These are phyloP conservation scores for Leuciscus waleckii DNA, from an alignment of 2,797 vertebrate species.

Conservation along the genomic window DNA sequence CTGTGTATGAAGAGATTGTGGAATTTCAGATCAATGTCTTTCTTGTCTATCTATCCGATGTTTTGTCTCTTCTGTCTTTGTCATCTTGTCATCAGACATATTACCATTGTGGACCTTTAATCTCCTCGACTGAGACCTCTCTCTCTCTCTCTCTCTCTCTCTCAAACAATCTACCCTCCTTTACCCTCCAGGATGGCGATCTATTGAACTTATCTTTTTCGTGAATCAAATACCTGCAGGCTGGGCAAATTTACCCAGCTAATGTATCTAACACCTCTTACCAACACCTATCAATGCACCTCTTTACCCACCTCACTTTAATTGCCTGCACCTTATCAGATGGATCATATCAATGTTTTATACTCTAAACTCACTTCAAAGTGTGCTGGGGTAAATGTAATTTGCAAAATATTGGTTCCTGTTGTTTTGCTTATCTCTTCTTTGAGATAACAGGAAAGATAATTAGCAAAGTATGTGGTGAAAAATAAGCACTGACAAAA, in stretches of 20 bases:
- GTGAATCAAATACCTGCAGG: conserved; percentile 46
- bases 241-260: conserved; percentile 22
- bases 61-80: conserved; percentile 20
- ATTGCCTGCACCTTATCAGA: conserved; percentile 6
- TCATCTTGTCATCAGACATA: conserved; percentile 44
- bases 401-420: conserved; percentile 15
- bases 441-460: neutral
- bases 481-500: neutral
- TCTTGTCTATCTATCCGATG: conserved; percentile 30
- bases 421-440: conserved; percentile 7
- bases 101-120: conserved; percentile 50
- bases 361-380: conserved; percentile 8
- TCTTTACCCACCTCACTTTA: conserved; percentile 29
- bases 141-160: neutral
- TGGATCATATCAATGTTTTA: conserved; percentile 19
- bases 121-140: conserved; percentile 33
- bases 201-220: conserved; percentile 35
- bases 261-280: conserved; percentile 43
- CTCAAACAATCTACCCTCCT: neutral
- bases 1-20: conserved; percentile 37
- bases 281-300: neutral
- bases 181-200: neutral
- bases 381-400: neutral
- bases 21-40: conserved; percentile 42
- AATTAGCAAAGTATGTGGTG: neutral